Evolutionary conservation across 2,113 vertebrate species (phyloP).

Genomic region (Oncorhynchus gorbuscha): DNA sequence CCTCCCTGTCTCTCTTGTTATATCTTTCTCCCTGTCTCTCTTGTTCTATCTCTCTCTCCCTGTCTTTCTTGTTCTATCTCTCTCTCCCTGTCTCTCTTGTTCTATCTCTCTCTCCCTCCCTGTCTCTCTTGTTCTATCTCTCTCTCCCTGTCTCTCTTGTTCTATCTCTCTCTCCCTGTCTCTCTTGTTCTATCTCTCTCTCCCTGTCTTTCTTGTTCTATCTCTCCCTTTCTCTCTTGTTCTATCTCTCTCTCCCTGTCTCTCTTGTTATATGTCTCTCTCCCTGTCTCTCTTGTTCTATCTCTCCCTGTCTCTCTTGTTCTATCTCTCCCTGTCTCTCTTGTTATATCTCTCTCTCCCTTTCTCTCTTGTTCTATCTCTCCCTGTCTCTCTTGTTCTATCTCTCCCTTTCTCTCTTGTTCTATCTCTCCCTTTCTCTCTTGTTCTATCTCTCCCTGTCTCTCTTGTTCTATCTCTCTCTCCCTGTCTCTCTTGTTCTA

Average conservation of each 20-base stretch:
- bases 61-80: background rate
- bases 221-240: too few species aligned
- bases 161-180: background rate
- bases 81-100: background rate
- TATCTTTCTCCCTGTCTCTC: constrained; percentile 24
- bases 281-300: background rate
- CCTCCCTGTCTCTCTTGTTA: constrained; percentile 18
- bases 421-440: constrained; percentile 5
- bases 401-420: constrained; percentile 16
- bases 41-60: constrained; percentile 21
- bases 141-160: constrained; percentile 17
- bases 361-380: background rate
- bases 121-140: background rate
- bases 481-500: background rate
- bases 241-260: too few species aligned
- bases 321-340: too few species aligned
- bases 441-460: constrained; percentile 7
- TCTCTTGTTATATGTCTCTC: background rate
- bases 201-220: too few species aligned
- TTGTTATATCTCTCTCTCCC: constrained; percentile 23
- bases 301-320: constrained; percentile 8
- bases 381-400: background rate
- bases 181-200: too few species aligned
- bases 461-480: constrained; percentile 24
- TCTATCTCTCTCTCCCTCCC: constrained; percentile 32